Conservation (phyloP, 1,140 invertebrate genomes). For the Alviniconcha marisindica region DNA sequence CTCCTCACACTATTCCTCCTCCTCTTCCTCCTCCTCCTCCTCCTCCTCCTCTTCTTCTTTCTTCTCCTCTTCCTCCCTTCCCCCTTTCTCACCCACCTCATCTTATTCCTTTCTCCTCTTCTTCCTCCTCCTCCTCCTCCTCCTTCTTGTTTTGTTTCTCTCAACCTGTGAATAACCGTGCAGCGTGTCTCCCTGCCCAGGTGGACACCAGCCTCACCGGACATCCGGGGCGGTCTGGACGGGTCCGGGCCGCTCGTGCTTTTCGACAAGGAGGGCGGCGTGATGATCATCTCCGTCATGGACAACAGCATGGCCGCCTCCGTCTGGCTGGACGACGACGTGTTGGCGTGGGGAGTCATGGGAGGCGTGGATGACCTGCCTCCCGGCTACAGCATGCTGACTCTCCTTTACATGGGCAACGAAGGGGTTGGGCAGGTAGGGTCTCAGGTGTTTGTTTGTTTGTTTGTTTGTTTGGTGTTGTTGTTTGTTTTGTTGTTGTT, state of each 20-base stretch:
- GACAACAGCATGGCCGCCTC: conserved; percentile 26
- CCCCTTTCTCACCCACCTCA: not conserved
- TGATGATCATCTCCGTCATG: conserved; percentile 11
- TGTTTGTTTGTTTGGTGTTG: too few species aligned
- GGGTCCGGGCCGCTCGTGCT: not conserved
- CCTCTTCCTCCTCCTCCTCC: conserved; percentile 15
- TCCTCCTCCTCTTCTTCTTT: conserved; percentile 16
- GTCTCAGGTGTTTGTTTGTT: too few species aligned
- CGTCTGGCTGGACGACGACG: not conserved
- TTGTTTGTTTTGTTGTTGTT: too few species aligned
- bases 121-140: conserved; percentile 21
- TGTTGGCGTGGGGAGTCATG: conserved; percentile 30
- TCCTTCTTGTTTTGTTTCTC: too few species aligned
- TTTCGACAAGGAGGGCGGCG: not conserved
- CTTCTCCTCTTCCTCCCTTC: not conserved
- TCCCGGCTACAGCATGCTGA: not conserved
- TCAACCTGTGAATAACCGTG: too few species aligned
- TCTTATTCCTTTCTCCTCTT: not conserved
- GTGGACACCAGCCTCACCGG: not conserved
- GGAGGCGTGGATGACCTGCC: conserved; percentile 32
- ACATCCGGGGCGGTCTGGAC: conserved; percentile 1
- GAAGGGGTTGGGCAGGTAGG: not conserved
- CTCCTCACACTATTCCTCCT: not conserved
- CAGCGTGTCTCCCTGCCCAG: not conserved
- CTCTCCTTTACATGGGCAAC: not conserved